Conservation (phyloP, 2,797 vertebrate genomes). For the Acanthornis magna region DNA sequence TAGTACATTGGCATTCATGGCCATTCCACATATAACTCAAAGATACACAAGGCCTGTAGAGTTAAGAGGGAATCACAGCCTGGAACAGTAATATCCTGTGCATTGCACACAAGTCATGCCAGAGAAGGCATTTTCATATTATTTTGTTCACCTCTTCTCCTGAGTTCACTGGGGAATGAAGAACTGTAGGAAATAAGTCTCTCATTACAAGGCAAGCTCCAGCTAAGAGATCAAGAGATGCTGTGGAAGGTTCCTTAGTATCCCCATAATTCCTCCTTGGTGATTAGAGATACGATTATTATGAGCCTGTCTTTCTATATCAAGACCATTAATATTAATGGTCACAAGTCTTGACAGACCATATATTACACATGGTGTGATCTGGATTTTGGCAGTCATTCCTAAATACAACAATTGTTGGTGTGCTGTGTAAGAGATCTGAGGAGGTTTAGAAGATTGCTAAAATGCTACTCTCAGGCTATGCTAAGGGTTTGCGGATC, state of each 20-base stretch:
- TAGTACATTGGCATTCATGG: neutral
- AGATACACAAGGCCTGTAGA: neutral
- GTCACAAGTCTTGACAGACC: neutral
- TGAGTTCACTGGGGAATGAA: neutral
- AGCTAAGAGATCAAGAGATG: neutral
- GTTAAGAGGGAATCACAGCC: neutral
- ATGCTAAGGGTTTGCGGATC: neutral
- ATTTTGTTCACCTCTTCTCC: neutral
- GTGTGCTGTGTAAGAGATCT: neutral
- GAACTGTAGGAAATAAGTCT: neutral
- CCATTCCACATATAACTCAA: neutral
- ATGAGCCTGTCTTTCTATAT: neutral
- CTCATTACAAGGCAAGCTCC: neutral
- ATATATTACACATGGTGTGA: neutral
- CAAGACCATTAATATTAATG: neutral
- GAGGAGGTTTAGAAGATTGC: neutral
- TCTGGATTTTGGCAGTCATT: neutral
- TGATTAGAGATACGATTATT: neutral
- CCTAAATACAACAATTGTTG: neutral
- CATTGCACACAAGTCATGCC: neutral
- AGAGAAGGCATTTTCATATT: neutral
- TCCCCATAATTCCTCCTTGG: neutral
- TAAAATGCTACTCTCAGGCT: conserved; percentile 23
- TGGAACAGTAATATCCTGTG: neutral
- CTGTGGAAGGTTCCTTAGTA: neutral